Evolutionary conservation across 2,797 vertebrate genomes (phyloP).

Genomic region (Tokudaia muenninki): DNA sequence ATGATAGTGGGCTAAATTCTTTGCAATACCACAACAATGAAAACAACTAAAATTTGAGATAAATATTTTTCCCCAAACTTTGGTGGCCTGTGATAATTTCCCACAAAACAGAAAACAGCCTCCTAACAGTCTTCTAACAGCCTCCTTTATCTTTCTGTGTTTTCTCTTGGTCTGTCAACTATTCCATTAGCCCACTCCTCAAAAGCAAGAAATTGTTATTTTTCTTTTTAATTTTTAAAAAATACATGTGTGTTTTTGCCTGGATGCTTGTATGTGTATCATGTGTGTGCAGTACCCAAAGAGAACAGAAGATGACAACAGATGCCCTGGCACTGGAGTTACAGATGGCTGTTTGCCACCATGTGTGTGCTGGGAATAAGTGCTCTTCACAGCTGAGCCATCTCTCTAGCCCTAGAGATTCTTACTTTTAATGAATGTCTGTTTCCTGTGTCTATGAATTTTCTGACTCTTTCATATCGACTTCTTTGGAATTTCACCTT

Average conservation of each 20-base stretch:
- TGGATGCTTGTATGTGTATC: neutral
- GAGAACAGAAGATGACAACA: neutral
- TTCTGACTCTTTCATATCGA: neutral
- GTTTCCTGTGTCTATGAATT: neutral
- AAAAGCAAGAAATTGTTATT: neutral
- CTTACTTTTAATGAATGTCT: neutral
- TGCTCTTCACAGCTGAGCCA: neutral
- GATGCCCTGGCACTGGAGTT: neutral
- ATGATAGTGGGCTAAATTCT: neutral
- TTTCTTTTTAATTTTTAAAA: neutral
- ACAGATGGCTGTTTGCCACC: neutral
- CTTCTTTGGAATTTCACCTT: slow-evolving; percentile 28
- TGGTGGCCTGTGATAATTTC: neutral
- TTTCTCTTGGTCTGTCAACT: neutral
- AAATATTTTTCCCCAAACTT: slow-evolving; percentile 10
- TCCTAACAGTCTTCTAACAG: neutral
- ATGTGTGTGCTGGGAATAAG: neutral
- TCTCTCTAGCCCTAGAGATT: neutral
- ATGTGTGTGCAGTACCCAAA: neutral
- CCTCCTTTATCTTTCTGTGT: neutral
- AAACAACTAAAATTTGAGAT: slow-evolving; percentile 9
- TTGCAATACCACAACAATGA: slow-evolving; percentile 4
- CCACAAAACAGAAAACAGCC: neutral
- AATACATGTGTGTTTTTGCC: neutral
- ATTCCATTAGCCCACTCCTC: neutral